Evolutionary conservation across 2,888 invertebrate genomes (phyloP).

Genomic region (Archips crataeganus): DNA sequence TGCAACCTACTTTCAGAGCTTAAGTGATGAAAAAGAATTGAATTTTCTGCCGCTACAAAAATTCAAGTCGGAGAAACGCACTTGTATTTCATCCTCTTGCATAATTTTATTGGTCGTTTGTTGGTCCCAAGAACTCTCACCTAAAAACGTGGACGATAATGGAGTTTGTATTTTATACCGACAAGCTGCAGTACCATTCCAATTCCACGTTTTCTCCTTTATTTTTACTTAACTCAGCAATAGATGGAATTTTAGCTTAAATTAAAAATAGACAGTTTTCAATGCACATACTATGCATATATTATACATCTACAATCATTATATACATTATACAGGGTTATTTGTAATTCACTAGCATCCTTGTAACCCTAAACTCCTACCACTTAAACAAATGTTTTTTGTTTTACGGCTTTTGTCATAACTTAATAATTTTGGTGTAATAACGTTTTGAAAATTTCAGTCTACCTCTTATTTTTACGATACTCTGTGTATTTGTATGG

Average conservation of each 20-base stretch:
- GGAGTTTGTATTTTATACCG: slow-evolving; percentile 1
- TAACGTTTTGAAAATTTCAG: too few species aligned
- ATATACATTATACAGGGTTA: too few species aligned
- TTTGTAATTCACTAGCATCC: too few species aligned
- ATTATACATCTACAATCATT: too few species aligned
- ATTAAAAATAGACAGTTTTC: not conserved
- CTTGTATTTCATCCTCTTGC: slow-evolving; percentile 18
- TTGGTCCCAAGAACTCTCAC: not conserved
- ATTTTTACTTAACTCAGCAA: slow-evolving; percentile 6
- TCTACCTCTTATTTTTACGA: too few species aligned
- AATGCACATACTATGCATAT: too few species aligned
- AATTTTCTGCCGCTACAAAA: not conserved
- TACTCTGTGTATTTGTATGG: too few species aligned
- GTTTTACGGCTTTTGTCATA: too few species aligned
- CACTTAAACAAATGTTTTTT: too few species aligned
- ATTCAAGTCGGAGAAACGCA: slow-evolving; percentile 1
- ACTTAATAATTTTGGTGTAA: too few species aligned
- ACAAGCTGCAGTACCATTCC: not conserved
- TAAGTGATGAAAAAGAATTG: not conserved
- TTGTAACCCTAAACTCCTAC: too few species aligned
- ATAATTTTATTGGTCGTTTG: slow-evolving; percentile 25
- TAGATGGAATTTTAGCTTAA: slow-evolving; percentile 5
- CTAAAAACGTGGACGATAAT: slow-evolving; percentile 18
- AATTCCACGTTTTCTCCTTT: not conserved
- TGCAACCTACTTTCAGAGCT: too few species aligned